Evolutionary conservation across 2,797 vertebrate genomes (phyloP).

Genomic region (Chrysolophus pictus): DNA sequence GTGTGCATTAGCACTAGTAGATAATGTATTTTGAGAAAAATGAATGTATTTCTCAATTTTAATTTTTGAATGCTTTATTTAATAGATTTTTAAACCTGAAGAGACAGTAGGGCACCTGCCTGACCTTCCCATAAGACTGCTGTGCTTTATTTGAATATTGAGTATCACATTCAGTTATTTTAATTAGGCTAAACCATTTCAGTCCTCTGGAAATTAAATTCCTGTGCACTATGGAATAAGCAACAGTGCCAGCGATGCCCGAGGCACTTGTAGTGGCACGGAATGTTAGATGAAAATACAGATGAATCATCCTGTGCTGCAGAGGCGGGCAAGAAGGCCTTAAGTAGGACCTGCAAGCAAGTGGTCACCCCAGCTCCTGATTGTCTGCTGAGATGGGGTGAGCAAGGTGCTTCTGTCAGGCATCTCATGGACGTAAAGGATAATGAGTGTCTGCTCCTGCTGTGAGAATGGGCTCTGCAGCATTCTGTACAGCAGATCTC

Average conservation of each 20-base stretch:
- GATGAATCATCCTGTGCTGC: background rate
- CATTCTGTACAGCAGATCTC: background rate
- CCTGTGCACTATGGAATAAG: background rate
- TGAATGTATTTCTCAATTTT: fast-evolving
- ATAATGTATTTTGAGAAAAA: background rate
- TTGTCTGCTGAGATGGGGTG: fast-evolving
- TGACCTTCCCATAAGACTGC: background rate
- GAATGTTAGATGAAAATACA: background rate
- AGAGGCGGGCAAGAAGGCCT: background rate
- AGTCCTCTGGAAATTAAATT: slow-evolving; percentile 32
- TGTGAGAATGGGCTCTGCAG: background rate
- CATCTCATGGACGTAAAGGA: background rate
- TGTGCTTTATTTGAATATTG: slow-evolving; percentile 14
- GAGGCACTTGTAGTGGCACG: background rate
- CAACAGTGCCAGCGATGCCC: slow-evolving; percentile 19
- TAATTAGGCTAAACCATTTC: background rate
- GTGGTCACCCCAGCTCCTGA: background rate
- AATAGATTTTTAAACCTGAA: background rate
- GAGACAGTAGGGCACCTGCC: background rate
- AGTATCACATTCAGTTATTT: slow-evolving; percentile 14
- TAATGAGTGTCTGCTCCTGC: background rate
- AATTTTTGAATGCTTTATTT: background rate
- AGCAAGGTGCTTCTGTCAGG: background rate
- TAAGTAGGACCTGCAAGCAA: background rate
- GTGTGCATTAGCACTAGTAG: background rate